Conservation (phyloP, 2,888 invertebrate species). For the Drosophila yooni region DNA sequence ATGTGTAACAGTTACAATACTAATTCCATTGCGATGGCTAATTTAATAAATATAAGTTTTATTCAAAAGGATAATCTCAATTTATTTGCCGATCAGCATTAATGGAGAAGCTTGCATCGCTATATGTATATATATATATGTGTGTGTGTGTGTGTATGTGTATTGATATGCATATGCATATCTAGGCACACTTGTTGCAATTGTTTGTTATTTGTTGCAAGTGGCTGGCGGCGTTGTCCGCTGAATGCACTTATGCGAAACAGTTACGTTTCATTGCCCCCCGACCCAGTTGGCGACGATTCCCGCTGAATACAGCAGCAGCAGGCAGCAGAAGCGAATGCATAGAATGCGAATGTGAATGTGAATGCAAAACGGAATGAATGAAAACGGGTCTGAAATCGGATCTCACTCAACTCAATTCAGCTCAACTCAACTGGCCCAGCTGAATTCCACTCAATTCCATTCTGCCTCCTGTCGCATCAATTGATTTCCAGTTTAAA, state of each 20-base stretch:
- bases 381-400: slow-evolving; percentile 50
- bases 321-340: neutral
- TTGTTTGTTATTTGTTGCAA: slow-evolving; percentile 3
- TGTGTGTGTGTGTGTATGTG: neutral
- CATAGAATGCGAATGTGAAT: slow-evolving; percentile 31
- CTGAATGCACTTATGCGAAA: slow-evolving; percentile 72
- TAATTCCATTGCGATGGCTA: neutral
- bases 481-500: neutral
- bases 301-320: slow-evolving; percentile 38
- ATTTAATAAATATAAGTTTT: neutral
- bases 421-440: neutral
- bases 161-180: neutral
- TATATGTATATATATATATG: neutral
- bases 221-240: slow-evolving; percentile 21
- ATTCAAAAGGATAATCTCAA: neutral
- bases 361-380: neutral
- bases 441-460: slow-evolving; percentile 4
- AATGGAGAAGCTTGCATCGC: neutral
- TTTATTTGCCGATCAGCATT: neutral
- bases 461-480: slow-evolving; percentile 32
- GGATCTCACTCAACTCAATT: slow-evolving; percentile 14
- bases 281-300: slow-evolving; percentile 78
- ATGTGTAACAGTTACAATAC: neutral
- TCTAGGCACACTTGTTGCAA: slow-evolving; percentile 12
- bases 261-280: slow-evolving; percentile 82